phyloP scores from a whole-genome alignment of 2,888 invertebrate species.

The Dyspetes luteomarginatus region DNA sequence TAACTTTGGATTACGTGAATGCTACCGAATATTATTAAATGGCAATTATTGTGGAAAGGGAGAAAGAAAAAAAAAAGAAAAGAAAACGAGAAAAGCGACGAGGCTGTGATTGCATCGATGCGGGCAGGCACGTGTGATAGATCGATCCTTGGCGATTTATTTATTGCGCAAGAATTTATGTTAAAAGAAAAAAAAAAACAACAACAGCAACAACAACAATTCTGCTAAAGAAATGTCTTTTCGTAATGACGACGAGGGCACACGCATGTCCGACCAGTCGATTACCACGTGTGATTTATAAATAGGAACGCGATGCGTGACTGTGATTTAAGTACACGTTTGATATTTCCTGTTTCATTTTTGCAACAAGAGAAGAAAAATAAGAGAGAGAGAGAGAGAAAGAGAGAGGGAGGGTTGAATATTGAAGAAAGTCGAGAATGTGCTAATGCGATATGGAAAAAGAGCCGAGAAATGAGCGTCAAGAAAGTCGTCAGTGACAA shows the following conservation, averaged over 20 bases:
- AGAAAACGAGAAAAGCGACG: neutral
- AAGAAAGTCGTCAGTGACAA: constrained; percentile 25
- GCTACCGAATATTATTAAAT: neutral
- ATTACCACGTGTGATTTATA: constrained; percentile 26
- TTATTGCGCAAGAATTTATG: neutral
- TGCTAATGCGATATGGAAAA: neutral
- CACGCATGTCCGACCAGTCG: neutral
- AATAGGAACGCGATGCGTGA: constrained; percentile 49
- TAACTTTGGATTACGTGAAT: neutral
- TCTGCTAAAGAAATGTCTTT: neutral
- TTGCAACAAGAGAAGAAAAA: neutral
- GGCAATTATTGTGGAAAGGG: neutral
- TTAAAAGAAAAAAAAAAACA: constrained; percentile 7
- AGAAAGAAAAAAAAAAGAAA: neutral
- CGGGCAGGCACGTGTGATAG: constrained; percentile 12
- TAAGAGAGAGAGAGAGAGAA: constrained; percentile 34
- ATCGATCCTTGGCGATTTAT: constrained; percentile 21
- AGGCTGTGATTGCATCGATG: neutral
- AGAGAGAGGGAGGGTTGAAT: constrained; percentile 1
- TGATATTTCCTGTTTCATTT: constrained; percentile 42
- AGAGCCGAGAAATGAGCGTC: neutral
- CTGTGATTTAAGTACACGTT: constrained; percentile 45
- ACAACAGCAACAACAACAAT: too few relatives aligned
- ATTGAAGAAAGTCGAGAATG: too few relatives aligned
- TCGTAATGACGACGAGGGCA: constrained; percentile 23